A percentile compares a stretch with the other conserved stretches of the same genome.
phyloP scores from a whole-genome alignment of 2,888 invertebrate species.

The Mesorhabditis belari region DNA sequence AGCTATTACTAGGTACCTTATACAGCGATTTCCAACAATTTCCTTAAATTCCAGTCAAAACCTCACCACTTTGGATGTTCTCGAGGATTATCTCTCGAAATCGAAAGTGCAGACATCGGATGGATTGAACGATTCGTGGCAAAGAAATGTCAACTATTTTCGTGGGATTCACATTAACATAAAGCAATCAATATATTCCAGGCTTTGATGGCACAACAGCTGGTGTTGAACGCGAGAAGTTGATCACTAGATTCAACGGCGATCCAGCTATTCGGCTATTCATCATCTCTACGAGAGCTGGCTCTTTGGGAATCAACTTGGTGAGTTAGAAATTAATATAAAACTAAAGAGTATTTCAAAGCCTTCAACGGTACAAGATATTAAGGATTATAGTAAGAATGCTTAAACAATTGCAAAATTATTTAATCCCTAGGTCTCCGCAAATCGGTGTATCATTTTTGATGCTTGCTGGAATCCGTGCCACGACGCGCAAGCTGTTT shows the following conservation, averaged over 20 bases:
- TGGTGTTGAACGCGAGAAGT: slow-evolving; percentile 83
- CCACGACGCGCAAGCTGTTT: slow-evolving; percentile 75
- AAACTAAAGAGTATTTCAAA: not conserved
- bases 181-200: slow-evolving; percentile 54
- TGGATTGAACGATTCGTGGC: slow-evolving; percentile 62
- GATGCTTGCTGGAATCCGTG: slow-evolving; percentile 99
- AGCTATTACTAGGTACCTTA: no score
- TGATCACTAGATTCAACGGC: slow-evolving; percentile 90
- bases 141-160: slow-evolving; percentile 78
- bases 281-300: slow-evolving; percentile 74
- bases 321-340: no score
- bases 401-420: not conserved
- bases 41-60: slow-evolving; percentile 69
- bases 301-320: slow-evolving; percentile 75
- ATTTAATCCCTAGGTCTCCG: slow-evolving; percentile 60
- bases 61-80: slow-evolving; percentile 83
- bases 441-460: slow-evolving; percentile 90
- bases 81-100: slow-evolving; percentile 82
- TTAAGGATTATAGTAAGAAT: not conserved
- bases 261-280: slow-evolving; percentile 81
- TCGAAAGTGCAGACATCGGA: slow-evolving; percentile 58
- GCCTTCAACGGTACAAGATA: not conserved
- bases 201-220: slow-evolving; percentile 91
- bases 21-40: not conserved
- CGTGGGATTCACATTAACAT: slow-evolving; percentile 72